Base-by-base conservation (phyloP, 2,888 invertebrate species). In the Lypha dubia region DNA sequence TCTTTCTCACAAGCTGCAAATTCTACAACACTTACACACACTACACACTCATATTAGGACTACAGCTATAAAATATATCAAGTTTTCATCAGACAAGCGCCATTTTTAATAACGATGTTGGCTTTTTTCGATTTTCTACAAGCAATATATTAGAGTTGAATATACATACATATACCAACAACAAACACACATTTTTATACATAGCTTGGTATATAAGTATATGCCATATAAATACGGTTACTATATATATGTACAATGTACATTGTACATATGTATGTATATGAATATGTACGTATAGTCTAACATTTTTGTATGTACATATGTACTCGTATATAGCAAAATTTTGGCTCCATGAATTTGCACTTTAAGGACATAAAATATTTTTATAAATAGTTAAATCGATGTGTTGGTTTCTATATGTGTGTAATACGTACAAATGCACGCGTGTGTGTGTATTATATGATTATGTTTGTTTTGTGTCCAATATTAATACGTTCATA, bases 401-500 rank as follows among this genome's bases (percentile, higher is more conserved):
- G 79, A 38, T 63, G 79, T 62, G 79, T 62, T 8, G 46, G 46
- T 32, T 49, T 62, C 3, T 1, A 17, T 46, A 32, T 82, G 20
- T 60, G 17, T 17, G 15, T 5, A 28, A 32, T 82, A n/a, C 53
- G 17, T 17, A 11, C 4, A 28, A 22, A 32, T 41, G 22, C 38
- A 20, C 49, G 24, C 13, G 56, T 49, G 49, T 32, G 49, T 44
- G 32, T 76, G 56, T 73, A 41, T 82, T 32, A 49, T 65, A 44
- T 77, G 76, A 38, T 67, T 68, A 68, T 81, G 67, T 80, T 83
- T 81, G 74, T 84, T 79, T 83, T 84, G 70, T 80, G 77, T 84
- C 83, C 85, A 87, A 86, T 86, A 86, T 87, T 85, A 86, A 87
- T 87, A 85, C 76, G 82, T 86, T 86, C 84, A 86, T 86, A 86